Base-by-base conservation (phyloP, 2,888 invertebrate genomes). In the Epinotia nisella region DNA sequence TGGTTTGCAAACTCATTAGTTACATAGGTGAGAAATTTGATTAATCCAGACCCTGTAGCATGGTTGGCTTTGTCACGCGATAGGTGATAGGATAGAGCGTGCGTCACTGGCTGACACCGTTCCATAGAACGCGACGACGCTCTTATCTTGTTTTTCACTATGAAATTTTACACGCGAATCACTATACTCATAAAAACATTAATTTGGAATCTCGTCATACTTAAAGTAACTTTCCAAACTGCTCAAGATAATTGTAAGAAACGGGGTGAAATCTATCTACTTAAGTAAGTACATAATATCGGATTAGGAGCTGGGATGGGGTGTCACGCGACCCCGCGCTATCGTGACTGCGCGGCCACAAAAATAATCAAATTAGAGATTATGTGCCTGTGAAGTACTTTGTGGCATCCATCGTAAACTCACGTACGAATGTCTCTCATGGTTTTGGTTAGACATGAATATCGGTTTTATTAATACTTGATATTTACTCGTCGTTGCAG, bases 351-450 rank as follows among this genome's bases (percentile, higher is more conserved):
- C 84, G 85, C 82, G 83, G 82, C 82, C 83, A 83, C 87, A 85
- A 87, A 87, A 86, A 86, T 90, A 88, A 91, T 91, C 86, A 90
- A 90, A 90, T 91, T 88, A 90, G 83, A 78, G 82, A 83, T 83
- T 39, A 80, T 85, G 83, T 85, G 78, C 76, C 76, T 78, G 79
- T 82, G 79, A 81, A 85, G 82, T 76, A 76, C 75, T 80, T 78
- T 81, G 82, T 78, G 79, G 76, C 78, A 78, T 81, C 78, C 78
- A 77, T 75, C 71, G 74, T 76, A 71, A 17, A 65, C 68, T 68
- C 11, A 35, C 9, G 45, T 19, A 65, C 55, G 21, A 58, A 19
- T 29, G 35, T 39, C 59, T 55, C 45, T 53, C 39, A 45, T 55
- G 29, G 19, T 60, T 65, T 64, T 65, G 17, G 39, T 24, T 60